These are phyloP conservation scores for Metopolophium dirhodum DNA, from an alignment of 1,140 invertebrate genomes.

Conservation along the genomic window DNA sequence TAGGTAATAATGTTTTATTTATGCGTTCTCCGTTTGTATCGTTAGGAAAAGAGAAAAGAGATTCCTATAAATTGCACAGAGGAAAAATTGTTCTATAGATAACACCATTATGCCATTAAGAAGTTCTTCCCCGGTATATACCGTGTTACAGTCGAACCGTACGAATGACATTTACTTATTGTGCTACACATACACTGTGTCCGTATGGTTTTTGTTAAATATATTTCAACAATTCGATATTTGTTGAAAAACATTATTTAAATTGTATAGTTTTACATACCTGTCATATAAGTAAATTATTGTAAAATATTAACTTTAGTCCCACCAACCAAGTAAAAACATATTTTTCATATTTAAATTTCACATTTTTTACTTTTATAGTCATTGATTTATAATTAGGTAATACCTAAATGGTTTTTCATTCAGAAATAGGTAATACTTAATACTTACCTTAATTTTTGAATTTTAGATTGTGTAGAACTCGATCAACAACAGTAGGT, in stretches of 20 bases:
- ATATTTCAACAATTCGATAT: not conserved
- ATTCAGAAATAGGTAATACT: not conserved
- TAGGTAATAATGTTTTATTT: conserved; percentile 19
- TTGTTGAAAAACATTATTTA: not conserved
- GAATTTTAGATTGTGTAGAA: not conserved
- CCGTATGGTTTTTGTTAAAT: not conserved
- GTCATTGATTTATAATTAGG: not conserved
- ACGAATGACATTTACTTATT: not conserved
- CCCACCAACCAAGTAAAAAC: not conserved
- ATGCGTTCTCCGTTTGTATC: not conserved
- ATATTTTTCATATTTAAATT: not conserved
- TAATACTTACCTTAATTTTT: not conserved
- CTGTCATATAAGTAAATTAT: not conserved
- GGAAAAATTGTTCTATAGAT: conserved; percentile 1
- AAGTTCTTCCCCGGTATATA: not conserved
- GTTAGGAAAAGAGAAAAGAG: not conserved
- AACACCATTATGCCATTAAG: not conserved
- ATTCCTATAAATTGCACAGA: not conserved
- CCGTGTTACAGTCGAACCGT: not conserved
- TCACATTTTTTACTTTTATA: not conserved
- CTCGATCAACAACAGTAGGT: not conserved
- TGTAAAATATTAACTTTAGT: too few species aligned
- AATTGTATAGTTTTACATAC: not conserved
- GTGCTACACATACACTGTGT: not conserved
- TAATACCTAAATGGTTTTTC: not conserved